phyloP scores from a whole-genome alignment of 2,797 vertebrate species.

The Tinamus major region DNA sequence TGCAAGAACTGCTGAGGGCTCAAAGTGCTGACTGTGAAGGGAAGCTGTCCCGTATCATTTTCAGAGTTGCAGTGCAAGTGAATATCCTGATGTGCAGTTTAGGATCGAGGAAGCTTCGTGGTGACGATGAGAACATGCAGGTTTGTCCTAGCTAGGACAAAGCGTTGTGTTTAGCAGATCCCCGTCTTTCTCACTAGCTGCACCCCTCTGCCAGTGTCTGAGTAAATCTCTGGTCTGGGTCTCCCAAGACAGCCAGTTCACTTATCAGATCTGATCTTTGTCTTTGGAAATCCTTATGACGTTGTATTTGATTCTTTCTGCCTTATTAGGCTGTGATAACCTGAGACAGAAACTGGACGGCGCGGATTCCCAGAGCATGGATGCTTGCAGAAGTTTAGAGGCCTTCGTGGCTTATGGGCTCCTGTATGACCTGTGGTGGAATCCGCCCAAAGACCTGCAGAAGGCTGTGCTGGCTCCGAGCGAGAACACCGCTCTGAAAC shows the following conservation, averaged over 20 bases:
- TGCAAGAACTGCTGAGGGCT: accelerated
- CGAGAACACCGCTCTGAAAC: not conserved
- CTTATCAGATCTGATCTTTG: not conserved
- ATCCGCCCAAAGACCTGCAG: not conserved
- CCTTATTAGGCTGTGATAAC: constrained; percentile 71
- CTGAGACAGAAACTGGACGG: constrained; percentile 73
- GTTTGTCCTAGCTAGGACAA: not conserved
- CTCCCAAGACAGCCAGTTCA: not conserved
- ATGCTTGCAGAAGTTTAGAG: constrained; percentile 84
- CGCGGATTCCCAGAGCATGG: constrained; percentile 64
- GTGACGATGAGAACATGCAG: not conserved
- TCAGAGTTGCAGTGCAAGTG: not conserved
- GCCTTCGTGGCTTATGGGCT: constrained; percentile 85
- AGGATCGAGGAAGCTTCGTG: not conserved
- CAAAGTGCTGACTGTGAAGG: not conserved
- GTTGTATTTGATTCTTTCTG: not conserved
- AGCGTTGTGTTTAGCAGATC: not conserved
- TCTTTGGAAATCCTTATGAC: not conserved
- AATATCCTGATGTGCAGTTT: not conserved
- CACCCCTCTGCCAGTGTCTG: not conserved
- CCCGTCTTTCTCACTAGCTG: not conserved
- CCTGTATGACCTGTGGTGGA: constrained; percentile 92
- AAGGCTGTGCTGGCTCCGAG: not conserved
- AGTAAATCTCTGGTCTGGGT: not conserved
- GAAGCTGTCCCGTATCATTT: not conserved